Evolutionary conservation across 2,888 invertebrate species (phyloP).

Genomic region (Belgica antarctica): DNA sequence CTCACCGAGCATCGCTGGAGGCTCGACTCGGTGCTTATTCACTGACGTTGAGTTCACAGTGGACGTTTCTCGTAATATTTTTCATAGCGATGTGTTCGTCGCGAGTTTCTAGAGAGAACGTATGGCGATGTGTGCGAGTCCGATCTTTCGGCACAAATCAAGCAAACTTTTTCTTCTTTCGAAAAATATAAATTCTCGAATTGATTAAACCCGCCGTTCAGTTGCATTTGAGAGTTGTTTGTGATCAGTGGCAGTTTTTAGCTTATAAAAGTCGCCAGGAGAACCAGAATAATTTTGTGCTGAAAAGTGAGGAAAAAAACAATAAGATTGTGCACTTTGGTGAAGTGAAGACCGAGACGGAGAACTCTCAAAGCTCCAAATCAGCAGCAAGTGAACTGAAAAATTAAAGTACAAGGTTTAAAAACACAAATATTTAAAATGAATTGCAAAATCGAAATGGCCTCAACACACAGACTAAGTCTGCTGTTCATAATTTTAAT

Average conservation of each 20-base stretch:
- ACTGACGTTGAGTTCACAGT: no score
- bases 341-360: neutral
- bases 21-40: no score
- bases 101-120: neutral
- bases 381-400: neutral
- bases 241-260: slow-evolving; percentile 10
- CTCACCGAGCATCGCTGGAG: no score
- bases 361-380: neutral
- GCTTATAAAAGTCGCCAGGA: neutral
- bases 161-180: neutral
- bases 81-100: neutral
- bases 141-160: neutral
- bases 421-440: slow-evolving; percentile 31
- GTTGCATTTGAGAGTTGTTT: slow-evolving; percentile 35
- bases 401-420: slow-evolving; percentile 40
- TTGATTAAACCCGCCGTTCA: slow-evolving; percentile 26
- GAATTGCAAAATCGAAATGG: slow-evolving; percentile 40
- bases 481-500: slow-evolving; percentile 38
- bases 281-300: no score
- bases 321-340: neutral
- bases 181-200: slow-evolving; percentile 42
- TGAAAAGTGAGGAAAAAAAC: neutral
- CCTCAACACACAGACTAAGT: slow-evolving; percentile 31
- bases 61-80: neutral
- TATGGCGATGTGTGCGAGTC: neutral